Percentiles rank a stretch among this genome's conserved stretches.
These are phyloP conservation scores for Glaucopsyche alexis DNA, from an alignment of 2,888 invertebrate species.

Conservation along the genomic window DNA sequence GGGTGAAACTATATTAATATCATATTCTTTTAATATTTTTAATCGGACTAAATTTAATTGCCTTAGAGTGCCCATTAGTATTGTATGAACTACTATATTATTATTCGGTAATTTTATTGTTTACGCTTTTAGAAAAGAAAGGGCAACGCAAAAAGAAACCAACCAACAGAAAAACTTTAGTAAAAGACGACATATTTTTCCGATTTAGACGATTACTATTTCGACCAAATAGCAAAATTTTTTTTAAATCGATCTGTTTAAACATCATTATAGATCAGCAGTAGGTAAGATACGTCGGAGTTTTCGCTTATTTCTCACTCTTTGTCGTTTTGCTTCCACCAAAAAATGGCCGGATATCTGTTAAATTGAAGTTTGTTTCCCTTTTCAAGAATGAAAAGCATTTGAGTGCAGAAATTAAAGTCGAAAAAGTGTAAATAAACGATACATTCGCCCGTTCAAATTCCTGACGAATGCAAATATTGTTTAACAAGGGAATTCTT, in stretches of 20 bases:
- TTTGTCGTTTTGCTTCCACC: constrained; percentile 2
- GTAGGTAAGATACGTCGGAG: neutral
- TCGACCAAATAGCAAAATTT: too few species aligned
- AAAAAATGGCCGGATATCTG: constrained; percentile 10
- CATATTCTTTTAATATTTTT: too few species aligned
- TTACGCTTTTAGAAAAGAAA: too few species aligned
- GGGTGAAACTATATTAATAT: neutral
- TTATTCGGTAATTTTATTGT: too few species aligned
- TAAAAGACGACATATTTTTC: too few species aligned
- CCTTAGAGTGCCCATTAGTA: too few species aligned
- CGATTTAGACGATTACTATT: too few species aligned
- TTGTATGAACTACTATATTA: too few species aligned
- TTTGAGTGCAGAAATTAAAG: constrained; percentile 57
- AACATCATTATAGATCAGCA: neutral
- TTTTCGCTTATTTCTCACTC: neutral
- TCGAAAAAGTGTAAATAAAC: constrained; percentile 64
- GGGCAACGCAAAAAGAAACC: too few species aligned
- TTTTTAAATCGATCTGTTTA: neutral
- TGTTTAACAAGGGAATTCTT: constrained; percentile 76
- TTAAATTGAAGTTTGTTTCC: constrained; percentile 5
- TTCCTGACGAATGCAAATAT: constrained; percentile 75
- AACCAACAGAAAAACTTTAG: too few species aligned
- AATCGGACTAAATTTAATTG: too few species aligned
- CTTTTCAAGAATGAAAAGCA: constrained; percentile 37
- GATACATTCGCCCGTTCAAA: constrained; percentile 69